Evolutionary conservation across 2,888 invertebrate genomes (phyloP), one percentile per base, ranked within the genome.

Genomic region (Conchocele bisecta): DNA sequence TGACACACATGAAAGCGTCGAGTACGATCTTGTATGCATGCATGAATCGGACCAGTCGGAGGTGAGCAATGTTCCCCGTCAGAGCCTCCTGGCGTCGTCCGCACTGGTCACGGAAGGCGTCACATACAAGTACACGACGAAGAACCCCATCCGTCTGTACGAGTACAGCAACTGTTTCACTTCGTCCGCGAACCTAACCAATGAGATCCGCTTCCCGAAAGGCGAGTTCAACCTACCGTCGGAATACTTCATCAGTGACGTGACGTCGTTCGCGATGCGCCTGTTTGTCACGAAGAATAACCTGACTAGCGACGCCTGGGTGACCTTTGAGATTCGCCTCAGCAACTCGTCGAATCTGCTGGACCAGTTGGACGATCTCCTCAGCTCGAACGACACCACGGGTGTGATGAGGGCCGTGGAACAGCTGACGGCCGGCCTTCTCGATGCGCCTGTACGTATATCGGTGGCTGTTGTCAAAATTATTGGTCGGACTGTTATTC

Each of bases 1-100:
- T 24, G 66, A 82, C 37, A 84, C 81, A 37, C 75, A 81, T 28
- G 82, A 84, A 11, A 89, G 85, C 11, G 75, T 90, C 33, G 65
- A 74, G 4, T 86, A 82, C 31, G 79, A 85, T 46, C 65, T 90
- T 6, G 82, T 90, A 59, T 89, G 87, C 48, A 73, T 82, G 75
- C 76, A 79, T n/a, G 83, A 83, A 70, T 68, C 73, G n/a, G 71
- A 54, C 7, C 58, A 72, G 28, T 63, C 53, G 13, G 60, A 59
- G 4, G 59, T 77, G 15, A 48, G 70, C 39, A 31, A 60, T 22
- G 20, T 57, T 37, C 39, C 79, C 0, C 57, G 73, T 42, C 53
- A 61, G 1, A 54, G 51, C 15, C 28, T 86, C 20, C 41, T 65
- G n/a, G 44, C 56, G 13, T 67, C 72, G 22, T 82, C 86, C 13